Evolutionary conservation across 2,113 vertebrate genomes (phyloP), one percentile per base, ranked within the genome.

Genomic region (Rhagologus leucostigma): DNA sequence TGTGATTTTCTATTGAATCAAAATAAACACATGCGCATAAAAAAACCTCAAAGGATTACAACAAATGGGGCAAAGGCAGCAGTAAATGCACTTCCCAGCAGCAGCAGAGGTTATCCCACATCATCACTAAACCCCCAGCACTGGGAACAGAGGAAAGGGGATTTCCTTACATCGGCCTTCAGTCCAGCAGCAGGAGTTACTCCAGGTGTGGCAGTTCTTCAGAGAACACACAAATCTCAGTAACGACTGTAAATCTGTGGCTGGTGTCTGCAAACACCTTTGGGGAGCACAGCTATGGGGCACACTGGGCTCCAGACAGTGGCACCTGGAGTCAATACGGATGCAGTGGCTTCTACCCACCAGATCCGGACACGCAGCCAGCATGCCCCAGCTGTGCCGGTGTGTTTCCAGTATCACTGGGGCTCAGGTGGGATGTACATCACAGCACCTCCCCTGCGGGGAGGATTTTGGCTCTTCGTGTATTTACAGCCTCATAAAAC

Each of bases 331-430:
- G 19, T 21, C 1, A 1, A 3, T 16, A 0, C 6, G 52, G 14
- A 13, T 2, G 3, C 0, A 1, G 26, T 9, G 46, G 46, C 50
- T 37, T n/a, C 71, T 7, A 7, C 35, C 42, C 44, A 5, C 7
- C 3, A 1, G 33, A 26, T 5, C 37, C 1, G 0, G 30, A 26
- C 32, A 21, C 0, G 2, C 32, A 13, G 49, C 55, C 80, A 47
- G 52, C 1, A 1, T 1, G 11, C 6, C 9, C 23, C 55, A 22
- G 75, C 23, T 11, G 2, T 23, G 49, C 53, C 0, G 2, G 21
- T 1, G 8, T 16, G 11, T 7, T 15, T 37, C 68, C 53, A 22
- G 60, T 26, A 19, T 18, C 26, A 12, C 18, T 0, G 0, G 16
- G 62, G 57, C 53, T 71, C 79, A 10, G 70, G 46, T 3, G 47